phyloP scores from a whole-genome alignment of 2,113 vertebrate genomes.

The Percopsis transmontana region DNA sequence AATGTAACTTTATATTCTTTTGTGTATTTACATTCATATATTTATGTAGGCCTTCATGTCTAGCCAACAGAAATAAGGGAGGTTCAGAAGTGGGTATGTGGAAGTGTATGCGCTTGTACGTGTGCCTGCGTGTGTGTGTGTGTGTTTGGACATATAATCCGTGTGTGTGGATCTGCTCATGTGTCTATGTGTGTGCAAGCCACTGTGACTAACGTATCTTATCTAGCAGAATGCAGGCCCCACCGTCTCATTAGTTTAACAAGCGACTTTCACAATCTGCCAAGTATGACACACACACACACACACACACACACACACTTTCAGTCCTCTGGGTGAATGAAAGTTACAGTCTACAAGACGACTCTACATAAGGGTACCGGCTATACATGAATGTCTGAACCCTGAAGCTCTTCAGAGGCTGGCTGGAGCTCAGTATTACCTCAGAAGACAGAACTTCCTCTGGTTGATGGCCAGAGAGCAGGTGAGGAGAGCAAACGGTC shows the following conservation, averaged over 20 bases:
- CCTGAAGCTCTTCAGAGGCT: neutral
- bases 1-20: neutral
- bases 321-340: neutral
- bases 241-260: constrained; percentile 17
- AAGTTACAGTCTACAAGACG: neutral
- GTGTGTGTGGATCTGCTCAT: neutral
- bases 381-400: neutral
- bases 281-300: constrained; percentile 19
- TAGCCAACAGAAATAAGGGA: no score
- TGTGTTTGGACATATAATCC: neutral
- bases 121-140: neutral
- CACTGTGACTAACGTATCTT: constrained; percentile 20
- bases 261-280: constrained; percentile 14
- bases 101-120: neutral
- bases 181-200: neutral
- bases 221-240: constrained; percentile 43
- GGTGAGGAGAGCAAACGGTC: constrained; percentile 2
- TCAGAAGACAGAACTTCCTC: constrained; percentile 3
- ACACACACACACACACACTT: neutral
- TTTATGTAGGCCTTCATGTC: neutral
- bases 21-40: neutral
- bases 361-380: neutral
- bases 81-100: neutral
- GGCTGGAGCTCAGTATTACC: constrained; percentile 13
- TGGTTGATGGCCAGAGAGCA: constrained; percentile 30